Base-by-base conservation (phyloP, 2,797 vertebrate species). In the Enteromius viviparus region DNA sequence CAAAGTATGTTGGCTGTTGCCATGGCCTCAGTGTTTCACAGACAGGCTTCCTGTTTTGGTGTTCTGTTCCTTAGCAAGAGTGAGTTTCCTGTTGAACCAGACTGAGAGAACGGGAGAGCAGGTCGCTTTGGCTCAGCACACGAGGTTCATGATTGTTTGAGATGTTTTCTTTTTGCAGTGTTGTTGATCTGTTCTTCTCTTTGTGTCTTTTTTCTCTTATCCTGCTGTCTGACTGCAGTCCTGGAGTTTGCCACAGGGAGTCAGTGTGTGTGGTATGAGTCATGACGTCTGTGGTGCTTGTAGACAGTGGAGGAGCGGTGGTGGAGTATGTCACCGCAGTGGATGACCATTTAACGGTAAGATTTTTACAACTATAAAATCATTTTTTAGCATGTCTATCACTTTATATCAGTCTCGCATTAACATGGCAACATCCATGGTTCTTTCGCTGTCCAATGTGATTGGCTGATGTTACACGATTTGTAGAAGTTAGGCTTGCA, bases 201-300 rank as follows among this genome's bases (percentile, higher is more conserved):
- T 26, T 2, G 1, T 76, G 6, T 15, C 10, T 58, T 32, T 47
- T 71, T 6, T 55, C 9, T 47, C 2, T 51, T 51, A 4, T 49
- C 3, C 2, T 81, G 32, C 47, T 55, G 32, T 79, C 6, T 2
- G 21, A 14, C 23, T 77, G 51, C 64, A 83, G 81, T 78, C 40
- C 81, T 70, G 65, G 81, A 77, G 64, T 62, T 82, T 66, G 72
- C 72, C 81, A 45, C 47, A 45, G 40, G 21, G 32, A 26, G 40
- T 76, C 81, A 69, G 26, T 58, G 74, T 69, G 65, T 79, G 55
- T 78, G 92, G 96, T 94, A 93, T 97, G 95, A 94, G 94, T 94
- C 91, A 98, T 98, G 98, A 95, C 96, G 90, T 98, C 98, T 64
- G 96, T 96, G 91, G 95, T 97, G 89, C 94, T 96, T 90, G 93